Percentiles rank a stretch among this genome's conserved stretches.
Evolutionary conservation across 2,888 invertebrate species (phyloP).

Genomic region (Tanytarsus gracilentus): DNA sequence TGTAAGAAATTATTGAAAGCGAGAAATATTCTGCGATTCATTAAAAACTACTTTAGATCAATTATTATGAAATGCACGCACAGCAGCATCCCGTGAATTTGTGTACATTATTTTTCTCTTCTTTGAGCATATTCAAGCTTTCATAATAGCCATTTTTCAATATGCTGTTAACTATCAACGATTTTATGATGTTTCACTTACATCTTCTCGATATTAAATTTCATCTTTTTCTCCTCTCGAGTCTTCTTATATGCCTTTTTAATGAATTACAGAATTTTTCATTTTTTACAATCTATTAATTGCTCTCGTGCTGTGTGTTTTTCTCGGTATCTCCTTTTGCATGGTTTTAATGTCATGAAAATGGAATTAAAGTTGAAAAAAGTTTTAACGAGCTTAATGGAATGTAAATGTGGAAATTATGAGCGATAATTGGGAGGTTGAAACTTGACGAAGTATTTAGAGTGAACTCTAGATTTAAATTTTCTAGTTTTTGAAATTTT

Average conservation of each 20-base stretch:
- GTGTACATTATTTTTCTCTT: neutral
- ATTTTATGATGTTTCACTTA: neutral
- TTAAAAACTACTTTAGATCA: conserved; percentile 7
- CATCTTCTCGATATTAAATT: neutral
- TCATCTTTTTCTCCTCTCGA: neutral
- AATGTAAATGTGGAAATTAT: too few relatives aligned
- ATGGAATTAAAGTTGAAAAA: too few relatives aligned
- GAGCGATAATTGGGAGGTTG: too few relatives aligned
- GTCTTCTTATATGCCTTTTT: neutral
- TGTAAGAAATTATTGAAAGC: conserved; percentile 4
- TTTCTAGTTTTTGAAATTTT: too few relatives aligned
- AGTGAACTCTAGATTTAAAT: too few relatives aligned
- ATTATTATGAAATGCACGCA: neutral
- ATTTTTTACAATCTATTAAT: neutral
- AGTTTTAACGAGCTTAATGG: too few relatives aligned
- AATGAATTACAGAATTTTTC: neutral
- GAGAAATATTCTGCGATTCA: conserved; percentile 7
- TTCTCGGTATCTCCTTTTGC: too few relatives aligned
- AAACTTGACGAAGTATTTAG: too few relatives aligned
- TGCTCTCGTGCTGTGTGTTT: too few relatives aligned
- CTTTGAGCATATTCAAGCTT: too few relatives aligned
- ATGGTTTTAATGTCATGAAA: too few relatives aligned
- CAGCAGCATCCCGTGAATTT: neutral
- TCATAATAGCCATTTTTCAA: too few relatives aligned
- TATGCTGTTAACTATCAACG: neutral